Base-by-base conservation (phyloP, 2,888 invertebrate species). In the Cerceris ruficornis region DNA sequence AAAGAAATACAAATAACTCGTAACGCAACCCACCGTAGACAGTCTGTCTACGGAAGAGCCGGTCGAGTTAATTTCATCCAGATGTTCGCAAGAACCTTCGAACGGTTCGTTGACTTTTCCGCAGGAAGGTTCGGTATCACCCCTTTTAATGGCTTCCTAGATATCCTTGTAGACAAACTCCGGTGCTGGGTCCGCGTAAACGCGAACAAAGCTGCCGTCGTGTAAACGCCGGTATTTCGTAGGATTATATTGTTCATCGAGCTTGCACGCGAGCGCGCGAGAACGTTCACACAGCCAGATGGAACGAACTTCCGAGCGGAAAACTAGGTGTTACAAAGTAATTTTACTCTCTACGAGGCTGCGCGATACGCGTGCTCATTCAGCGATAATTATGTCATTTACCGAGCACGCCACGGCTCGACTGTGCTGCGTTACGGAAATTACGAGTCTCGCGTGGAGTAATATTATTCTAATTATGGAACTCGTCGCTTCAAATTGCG, bases 21-120 rank as follows among this genome's bases (percentile, higher is more conserved):
- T 57, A 67, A 70, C 46, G n/a, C 68, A 67, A 57, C 14, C 71
- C 13, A 57, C 66, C 81, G 85, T 67, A 83, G 85, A 83, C 86
- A 77, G 82, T 54, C 69, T 74, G 85, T 86, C 85, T 84, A 75
- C 80, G 83, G 85, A 81, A 85, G 78, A 69, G 54, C 59, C 70
- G 77, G 58, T 74, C 84, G 75, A 76, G 77, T 85, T 87, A 87
- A 87, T 87, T 87, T 87, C 85, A 84, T 86, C 87, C 87, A 87
- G 87, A 87, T 87, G 87, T 80, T 76, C 66, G 52, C 52, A 39
- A 62, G 73, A 73, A 70, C 59, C 75, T 79, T 77, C 69, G 82
- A 82, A 83, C 83, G 87, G 87, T 86, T 83, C 87, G 81, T 86
- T 86, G 86, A 86, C 86, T 86, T 86, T 84, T 74, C 77, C 69